These are phyloP conservation scores for Chrysocyon brachyurus DNA, from an alignment of 2,797 vertebrate species.

Conservation along the genomic window DNA sequence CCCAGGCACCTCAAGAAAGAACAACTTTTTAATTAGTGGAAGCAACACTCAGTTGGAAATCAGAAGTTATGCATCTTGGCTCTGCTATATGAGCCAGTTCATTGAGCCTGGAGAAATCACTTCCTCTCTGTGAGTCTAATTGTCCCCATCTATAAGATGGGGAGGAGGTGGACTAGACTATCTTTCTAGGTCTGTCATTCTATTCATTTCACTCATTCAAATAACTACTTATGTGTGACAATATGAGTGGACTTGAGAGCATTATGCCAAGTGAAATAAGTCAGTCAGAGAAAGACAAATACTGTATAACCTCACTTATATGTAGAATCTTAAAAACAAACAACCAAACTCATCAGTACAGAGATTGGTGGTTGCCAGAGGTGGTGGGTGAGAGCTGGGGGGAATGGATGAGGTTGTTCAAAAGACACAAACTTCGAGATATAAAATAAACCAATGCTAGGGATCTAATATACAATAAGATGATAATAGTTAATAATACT, in stretches of 20 bases:
- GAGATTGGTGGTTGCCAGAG: background rate
- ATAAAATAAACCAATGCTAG: background rate
- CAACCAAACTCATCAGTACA: background rate
- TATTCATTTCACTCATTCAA: conserved; percentile 15
- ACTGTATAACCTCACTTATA: background rate
- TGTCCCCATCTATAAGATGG: conserved; percentile 13
- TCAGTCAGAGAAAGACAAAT: background rate
- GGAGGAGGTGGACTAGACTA: background rate
- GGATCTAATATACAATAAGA: background rate
- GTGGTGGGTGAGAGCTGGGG: background rate
- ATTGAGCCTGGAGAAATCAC: background rate
- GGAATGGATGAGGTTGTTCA: background rate
- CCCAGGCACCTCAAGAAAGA: too few species aligned
- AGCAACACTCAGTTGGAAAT: background rate
- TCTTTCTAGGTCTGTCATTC: background rate
- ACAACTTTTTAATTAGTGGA: background rate
- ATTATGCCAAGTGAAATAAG: conserved; percentile 5
- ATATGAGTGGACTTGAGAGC: background rate
- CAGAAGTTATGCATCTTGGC: background rate
- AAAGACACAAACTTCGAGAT: background rate
- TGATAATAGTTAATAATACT: background rate
- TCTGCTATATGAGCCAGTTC: background rate
- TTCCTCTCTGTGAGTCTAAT: background rate
- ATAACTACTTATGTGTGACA: conserved; percentile 12
- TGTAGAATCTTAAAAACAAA: background rate